These are phyloP conservation scores for Cynopterus sphinx DNA, from an alignment of 2,797 vertebrate species.

Conservation along the genomic window DNA sequence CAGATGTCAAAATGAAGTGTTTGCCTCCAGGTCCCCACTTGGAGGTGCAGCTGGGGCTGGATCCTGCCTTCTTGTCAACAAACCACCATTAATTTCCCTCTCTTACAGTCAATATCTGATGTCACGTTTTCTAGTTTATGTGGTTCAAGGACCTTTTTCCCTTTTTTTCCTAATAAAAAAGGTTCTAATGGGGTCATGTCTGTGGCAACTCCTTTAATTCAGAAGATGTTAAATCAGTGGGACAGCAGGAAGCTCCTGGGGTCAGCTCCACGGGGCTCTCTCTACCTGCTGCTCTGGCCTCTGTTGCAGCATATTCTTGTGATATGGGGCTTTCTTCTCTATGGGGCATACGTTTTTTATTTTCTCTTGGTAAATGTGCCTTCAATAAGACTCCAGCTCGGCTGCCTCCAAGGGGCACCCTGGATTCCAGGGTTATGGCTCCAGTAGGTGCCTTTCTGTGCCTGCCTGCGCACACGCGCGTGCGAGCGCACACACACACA, in stretches of 20 bases:
- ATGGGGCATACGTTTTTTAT: neutral
- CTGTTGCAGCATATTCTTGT: rapidly evolving
- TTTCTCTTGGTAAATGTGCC: neutral
- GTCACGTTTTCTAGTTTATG: slow-evolving; percentile 75
- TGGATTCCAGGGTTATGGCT: neutral
- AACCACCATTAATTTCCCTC: slow-evolving; percentile 77
- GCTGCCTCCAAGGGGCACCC: neutral
- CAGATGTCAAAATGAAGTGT: slow-evolving; percentile 76
- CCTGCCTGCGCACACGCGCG: too few species aligned
- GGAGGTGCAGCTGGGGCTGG: neutral
- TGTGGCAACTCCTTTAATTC: slow-evolving; percentile 29
- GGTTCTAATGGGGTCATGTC: neutral
- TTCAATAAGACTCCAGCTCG: neutral
- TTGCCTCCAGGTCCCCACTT: slow-evolving; percentile 66
- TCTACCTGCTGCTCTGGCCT: neutral
- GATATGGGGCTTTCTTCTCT: neutral
- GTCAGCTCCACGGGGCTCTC: neutral
- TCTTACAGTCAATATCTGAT: slow-evolving; percentile 77
- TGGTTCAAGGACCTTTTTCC: slow-evolving; percentile 71
- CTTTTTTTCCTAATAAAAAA: slow-evolving; percentile 76
- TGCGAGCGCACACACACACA: too few species aligned
- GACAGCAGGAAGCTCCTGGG: neutral
- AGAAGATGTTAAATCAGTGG: slow-evolving; percentile 60
- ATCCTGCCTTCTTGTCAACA: slow-evolving; percentile 78
- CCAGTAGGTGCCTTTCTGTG: neutral